A percentile compares a stretch with the other conserved stretches of the same genome.
Conservation (phyloP, 2,888 invertebrate species). For the Nomada ferruginata region DNA sequence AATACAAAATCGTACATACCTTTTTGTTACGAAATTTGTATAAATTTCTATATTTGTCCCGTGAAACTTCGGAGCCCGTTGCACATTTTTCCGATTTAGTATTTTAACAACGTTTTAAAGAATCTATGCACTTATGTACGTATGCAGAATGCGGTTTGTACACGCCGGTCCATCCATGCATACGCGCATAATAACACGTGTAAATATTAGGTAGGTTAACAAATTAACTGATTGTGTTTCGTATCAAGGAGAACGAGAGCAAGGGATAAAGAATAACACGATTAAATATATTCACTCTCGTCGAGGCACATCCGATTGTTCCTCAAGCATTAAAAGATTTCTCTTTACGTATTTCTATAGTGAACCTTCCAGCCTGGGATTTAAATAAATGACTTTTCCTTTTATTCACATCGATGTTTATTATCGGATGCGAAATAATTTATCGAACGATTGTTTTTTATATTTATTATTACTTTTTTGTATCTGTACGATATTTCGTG, state of each 20-base stretch:
- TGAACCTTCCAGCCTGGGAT: slow-evolving; percentile 69
- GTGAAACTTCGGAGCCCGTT: slow-evolving; percentile 17
- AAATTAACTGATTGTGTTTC: slow-evolving; percentile 84
- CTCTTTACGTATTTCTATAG: not conserved
- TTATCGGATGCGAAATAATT: not conserved
- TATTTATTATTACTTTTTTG: not conserved
- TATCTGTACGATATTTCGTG: slow-evolving; percentile 30
- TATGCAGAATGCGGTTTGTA: slow-evolving; percentile 74
- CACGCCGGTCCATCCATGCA: slow-evolving; percentile 78
- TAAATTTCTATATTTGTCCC: not conserved
- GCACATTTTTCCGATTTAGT: slow-evolving; percentile 41
- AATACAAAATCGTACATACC: too few relatives aligned
- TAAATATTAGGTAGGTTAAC: slow-evolving; percentile 84
- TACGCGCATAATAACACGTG: slow-evolving; percentile 82
- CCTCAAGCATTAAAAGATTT: not conserved
- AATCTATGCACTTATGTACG: slow-evolving; percentile 73
- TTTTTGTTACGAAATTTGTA: too few relatives aligned
- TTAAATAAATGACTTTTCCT: slow-evolving; percentile 28
- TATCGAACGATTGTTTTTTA: not conserved
- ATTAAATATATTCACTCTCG: slow-evolving; percentile 11
- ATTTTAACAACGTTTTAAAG: slow-evolving; percentile 49
- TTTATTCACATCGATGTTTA: slow-evolving; percentile 16
- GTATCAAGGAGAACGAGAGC: slow-evolving; percentile 69
- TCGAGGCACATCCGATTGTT: slow-evolving; percentile 3
- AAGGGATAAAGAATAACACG: slow-evolving; percentile 29